Base-by-base conservation (phyloP, 2,797 vertebrate species). In the Pseudochaenichthys georgianus region DNA sequence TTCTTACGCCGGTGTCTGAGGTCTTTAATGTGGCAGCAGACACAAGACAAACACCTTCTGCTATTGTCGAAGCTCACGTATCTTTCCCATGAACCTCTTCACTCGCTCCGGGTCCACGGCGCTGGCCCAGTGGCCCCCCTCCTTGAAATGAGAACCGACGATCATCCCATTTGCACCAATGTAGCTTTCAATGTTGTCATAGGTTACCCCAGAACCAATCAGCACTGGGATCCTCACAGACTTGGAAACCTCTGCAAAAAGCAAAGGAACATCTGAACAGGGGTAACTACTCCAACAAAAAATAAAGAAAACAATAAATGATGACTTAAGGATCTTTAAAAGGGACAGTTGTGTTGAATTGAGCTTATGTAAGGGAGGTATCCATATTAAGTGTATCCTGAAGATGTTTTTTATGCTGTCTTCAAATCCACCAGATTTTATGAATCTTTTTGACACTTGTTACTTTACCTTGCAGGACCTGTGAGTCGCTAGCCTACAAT, bases 81-180 rank as follows among this genome's bases (percentile, higher is more conserved):
- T 91, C 69, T 94, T 94, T 3, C 82, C 92, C 95, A 98, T 96
- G 80, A 98, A 96, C 61, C 78, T 93, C 80, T 89, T 92, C n/a
- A 97, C 95, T 51, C 75, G 69, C 71, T 95, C 91, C 0, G 88
- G 88, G 84, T 96, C 95, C 3, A 97, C 88, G 1, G 34, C 63
- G 12, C 95, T 95, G 84, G 93, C 93, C 97, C 96, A 97, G 81
- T 94, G 87, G 41, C 96, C 96, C 4, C 66, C 92, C 72, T 86
- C 88, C 90, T 98, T 98, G 83, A 98, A 98, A 84, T 97, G 92
- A 0, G 96, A 98, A 45, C 96, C 96, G 47, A 97, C 82, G 75
- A 97, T 96, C 70, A 97, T 76, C 21, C 93, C 96, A 0, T 86
- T 93, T 65, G 97, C 95, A 38, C 91, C 87, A 6, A 96, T 70